phyloP scores from a whole-genome alignment of 2,113 vertebrate species.

The Phasianus colchicus region DNA sequence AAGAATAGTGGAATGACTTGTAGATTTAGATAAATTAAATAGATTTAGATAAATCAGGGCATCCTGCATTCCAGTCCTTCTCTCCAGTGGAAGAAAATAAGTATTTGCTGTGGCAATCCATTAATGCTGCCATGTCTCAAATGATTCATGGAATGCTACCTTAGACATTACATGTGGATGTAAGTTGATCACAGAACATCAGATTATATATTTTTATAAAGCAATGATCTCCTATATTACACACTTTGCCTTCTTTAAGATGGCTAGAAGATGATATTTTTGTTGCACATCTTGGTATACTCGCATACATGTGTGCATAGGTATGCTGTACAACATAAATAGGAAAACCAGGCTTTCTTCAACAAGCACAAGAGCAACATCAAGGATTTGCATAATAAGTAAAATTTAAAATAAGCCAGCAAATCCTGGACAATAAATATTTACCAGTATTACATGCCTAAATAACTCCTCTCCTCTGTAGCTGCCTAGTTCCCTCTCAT shows the following conservation, averaged over 20 bases:
- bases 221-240: not conserved
- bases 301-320: not conserved
- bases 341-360: not conserved
- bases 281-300: not conserved
- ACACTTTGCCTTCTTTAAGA: not conserved
- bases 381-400: not conserved
- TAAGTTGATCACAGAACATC: not conserved
- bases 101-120: not conserved
- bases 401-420: not conserved
- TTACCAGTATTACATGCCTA: not conserved
- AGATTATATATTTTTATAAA: not conserved
- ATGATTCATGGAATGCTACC: not conserved
- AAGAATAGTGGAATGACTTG: not conserved
- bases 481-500: not conserved
- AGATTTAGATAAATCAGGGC: not conserved
- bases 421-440: not conserved
- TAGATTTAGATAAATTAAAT: too few relatives aligned
- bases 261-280: not conserved
- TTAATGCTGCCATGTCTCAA: not conserved
- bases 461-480: not conserved
- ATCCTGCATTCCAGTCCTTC: not conserved
- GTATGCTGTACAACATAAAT: accelerated
- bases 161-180: not conserved
- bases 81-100: not conserved
- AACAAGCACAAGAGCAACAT: not conserved